phyloP scores from a whole-genome alignment of 2,888 invertebrate genomes.

The Aphidius colemani region DNA sequence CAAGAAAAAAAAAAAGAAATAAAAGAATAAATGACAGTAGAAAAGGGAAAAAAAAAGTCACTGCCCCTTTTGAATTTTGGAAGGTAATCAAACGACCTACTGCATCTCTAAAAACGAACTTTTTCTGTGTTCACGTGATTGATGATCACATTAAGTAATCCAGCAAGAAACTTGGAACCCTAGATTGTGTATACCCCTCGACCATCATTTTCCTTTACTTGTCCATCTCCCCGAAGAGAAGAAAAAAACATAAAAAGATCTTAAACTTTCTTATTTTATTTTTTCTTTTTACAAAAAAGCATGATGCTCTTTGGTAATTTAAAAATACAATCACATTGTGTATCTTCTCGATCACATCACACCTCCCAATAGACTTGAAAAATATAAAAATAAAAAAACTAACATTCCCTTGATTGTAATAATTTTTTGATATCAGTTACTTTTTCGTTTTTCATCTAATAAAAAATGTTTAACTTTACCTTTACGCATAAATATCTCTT shows the following conservation, averaged over 20 bases:
- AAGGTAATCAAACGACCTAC: constrained; percentile 17
- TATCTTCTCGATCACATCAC: background rate
- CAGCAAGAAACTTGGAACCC: constrained; percentile 20
- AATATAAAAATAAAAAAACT: too few relatives aligned
- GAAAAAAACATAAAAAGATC: background rate
- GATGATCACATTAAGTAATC: constrained; percentile 21
- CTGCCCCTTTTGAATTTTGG: constrained; percentile 1
- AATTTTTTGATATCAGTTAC: too few relatives aligned
- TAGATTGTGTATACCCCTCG: constrained; percentile 9
- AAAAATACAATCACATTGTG: too few relatives aligned
- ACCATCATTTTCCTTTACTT: background rate
- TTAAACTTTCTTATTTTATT: too few relatives aligned
- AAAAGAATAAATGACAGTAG: constrained; percentile 13
- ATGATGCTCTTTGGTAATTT: too few relatives aligned
- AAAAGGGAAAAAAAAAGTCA: constrained; percentile 8
- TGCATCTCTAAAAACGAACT: constrained; percentile 11
- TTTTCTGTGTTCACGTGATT: constrained; percentile 13
- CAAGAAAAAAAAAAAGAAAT: constrained; percentile 6
- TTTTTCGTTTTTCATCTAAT: too few relatives aligned
- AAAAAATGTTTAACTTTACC: too few relatives aligned
- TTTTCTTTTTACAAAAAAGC: background rate
- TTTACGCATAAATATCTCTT: too few relatives aligned
- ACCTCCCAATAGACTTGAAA: too few relatives aligned
- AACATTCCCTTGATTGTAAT: too few relatives aligned
- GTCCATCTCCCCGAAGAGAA: constrained; percentile 6